Percentiles rank a stretch among this genome's conserved stretches.
Conservation (phyloP, 1,140 invertebrate species). For the Dreissena rostriformis region DNA sequence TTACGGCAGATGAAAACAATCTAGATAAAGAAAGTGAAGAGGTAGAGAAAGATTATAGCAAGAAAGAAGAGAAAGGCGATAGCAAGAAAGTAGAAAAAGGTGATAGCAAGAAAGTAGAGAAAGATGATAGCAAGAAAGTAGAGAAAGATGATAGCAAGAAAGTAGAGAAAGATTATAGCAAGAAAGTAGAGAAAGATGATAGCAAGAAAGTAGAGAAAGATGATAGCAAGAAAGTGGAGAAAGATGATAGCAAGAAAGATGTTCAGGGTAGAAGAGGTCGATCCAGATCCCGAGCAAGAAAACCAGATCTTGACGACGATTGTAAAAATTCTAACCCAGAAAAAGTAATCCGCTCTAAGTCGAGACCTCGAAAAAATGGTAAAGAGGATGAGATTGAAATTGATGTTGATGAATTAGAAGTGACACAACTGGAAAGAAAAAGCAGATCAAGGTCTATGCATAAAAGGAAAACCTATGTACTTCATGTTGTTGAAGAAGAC, state of each 20-base stretch:
- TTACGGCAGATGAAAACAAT: conserved; percentile 3
- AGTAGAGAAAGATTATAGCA: conserved; percentile 2
- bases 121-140: conserved; percentile 13
- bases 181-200: conserved; percentile 15
- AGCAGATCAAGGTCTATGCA: conserved; percentile 13
- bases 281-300: neutral
- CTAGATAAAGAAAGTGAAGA: neutral
- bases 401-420: conserved; percentile 7
- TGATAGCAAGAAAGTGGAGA: neutral
- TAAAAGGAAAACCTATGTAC: conserved; percentile 7
- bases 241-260: conserved; percentile 6
- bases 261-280: neutral
- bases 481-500: neutral
- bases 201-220: conserved; percentile 11
- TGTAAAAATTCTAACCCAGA: neutral
- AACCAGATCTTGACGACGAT: neutral
- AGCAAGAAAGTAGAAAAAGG: conserved; percentile 12
- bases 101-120: neutral
- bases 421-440: conserved; percentile 8
- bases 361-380: conserved; percentile 1
- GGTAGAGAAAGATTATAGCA: neutral
- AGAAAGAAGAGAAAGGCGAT: conserved; percentile 11
- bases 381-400: conserved; percentile 1
- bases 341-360: neutral
- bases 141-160: neutral